These are phyloP conservation scores for Temnothorax nylanderi DNA, from an alignment of 1,140 invertebrate species.

Conservation along the genomic window DNA sequence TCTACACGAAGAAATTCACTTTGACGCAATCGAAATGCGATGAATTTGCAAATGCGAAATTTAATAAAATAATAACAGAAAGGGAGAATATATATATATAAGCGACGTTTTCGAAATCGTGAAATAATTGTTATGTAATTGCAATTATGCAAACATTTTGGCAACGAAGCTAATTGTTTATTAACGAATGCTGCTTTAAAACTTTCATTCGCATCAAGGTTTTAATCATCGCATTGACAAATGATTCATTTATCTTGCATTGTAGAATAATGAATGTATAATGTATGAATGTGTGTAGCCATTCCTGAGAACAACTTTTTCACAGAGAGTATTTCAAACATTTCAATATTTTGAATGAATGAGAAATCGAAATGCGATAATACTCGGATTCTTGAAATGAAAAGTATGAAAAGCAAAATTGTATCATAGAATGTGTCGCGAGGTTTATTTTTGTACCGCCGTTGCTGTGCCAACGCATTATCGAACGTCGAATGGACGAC, in stretches of 20 bases:
- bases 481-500: conserved; percentile 24
- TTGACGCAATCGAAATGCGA: neutral
- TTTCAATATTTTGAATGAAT: neutral
- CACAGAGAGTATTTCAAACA: neutral
- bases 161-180: conserved; percentile 38
- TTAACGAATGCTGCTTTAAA: conserved; percentile 42
- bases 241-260: neutral
- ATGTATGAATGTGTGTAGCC: neutral
- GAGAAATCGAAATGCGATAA: neutral
- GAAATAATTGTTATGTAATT: conserved; percentile 20
- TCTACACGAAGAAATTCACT: neutral
- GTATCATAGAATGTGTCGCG: conserved; percentile 4
- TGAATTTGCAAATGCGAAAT: neutral
- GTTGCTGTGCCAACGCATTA: conserved; percentile 36
- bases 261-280: neutral
- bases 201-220: conserved; percentile 8
- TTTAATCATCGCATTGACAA: neutral
- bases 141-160: conserved; percentile 20
- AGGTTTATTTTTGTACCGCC: conserved; percentile 34
- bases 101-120: neutral
- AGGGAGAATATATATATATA: neutral
- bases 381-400: neutral
- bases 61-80: conserved; percentile 5
- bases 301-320: neutral
- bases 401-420: conserved; percentile 25